Evolutionary conservation across 2,888 invertebrate species (phyloP).

Genomic region (Amiota mariae): DNA sequence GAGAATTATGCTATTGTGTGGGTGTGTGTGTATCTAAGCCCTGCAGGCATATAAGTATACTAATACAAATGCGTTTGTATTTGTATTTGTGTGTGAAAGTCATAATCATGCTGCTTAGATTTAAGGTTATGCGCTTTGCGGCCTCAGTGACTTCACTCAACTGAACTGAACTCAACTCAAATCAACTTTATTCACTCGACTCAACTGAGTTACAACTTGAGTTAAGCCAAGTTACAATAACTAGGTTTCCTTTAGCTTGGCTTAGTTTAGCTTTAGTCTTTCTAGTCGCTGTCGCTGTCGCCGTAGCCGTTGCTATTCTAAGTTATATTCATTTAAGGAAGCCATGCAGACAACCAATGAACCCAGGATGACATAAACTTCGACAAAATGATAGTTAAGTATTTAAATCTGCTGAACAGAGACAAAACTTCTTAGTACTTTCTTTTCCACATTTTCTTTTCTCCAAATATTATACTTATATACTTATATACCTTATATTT

Average conservation of each 20-base stretch:
- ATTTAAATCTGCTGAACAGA: conserved; percentile 18
- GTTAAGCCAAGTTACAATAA: too few species aligned
- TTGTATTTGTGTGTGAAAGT: not conserved
- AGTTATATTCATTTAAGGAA: not conserved
- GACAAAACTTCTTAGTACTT: too few species aligned
- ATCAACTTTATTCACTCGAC: conserved; percentile 9
- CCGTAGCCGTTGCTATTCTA: not conserved
- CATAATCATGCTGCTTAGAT: conserved; percentile 60
- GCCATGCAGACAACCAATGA: not conserved
- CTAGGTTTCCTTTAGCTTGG: not conserved
- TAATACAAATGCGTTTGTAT: not conserved
- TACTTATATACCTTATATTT: too few species aligned
- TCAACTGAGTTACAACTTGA: not conserved
- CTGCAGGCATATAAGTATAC: not conserved
- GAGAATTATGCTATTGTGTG: conserved; percentile 12
- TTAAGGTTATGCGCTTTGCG: conserved; percentile 61
- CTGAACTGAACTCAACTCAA: conserved; percentile 22
- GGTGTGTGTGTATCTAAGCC: not conserved
- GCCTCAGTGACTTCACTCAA: not conserved
- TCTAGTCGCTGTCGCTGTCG: not conserved
- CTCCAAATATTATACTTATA: too few species aligned
- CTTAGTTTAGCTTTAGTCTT: not conserved
- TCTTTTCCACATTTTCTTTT: too few species aligned
- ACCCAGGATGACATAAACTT: conserved; percentile 16
- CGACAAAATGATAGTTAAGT: conserved; percentile 26